Base-by-base conservation (phyloP, 2,113 vertebrate genomes). In the Cettia cetti region DNA sequence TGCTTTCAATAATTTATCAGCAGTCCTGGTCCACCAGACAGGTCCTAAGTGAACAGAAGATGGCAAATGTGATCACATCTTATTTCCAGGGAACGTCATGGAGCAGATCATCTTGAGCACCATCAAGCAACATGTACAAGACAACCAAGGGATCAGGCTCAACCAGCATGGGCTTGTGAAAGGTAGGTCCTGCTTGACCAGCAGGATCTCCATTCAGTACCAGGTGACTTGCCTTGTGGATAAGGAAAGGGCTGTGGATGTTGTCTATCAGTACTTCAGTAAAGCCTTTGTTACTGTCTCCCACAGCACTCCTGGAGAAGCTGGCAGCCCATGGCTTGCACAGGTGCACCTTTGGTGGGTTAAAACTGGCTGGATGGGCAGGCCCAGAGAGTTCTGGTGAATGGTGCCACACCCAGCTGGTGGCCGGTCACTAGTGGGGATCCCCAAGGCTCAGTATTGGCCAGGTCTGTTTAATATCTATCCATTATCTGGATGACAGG, bases 381-480 rank as follows among this genome's bases (percentile, higher is more conserved):
- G 16, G 30, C 64, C 33, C 56, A 70, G 75, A 61, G 39, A 40
- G 24, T 40, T 49, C 24, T 54, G 65, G 20, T 10, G 40, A 14
- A 6, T 40, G 74, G 40, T 30, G 49, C 49, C n/a, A 45, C 28
- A 54, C 11, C 28, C 45, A 40, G 24, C 1, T 47, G 65, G n/a
- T 10, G 20, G 28, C 9, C 0, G 4, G 40, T 40, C 40, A 54
- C n/a, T 2, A 4, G 23, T 4, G n/a, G 28, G 33, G 40, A 1
- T 47, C 47, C 27, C 30, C 64, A 54, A 9, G 23, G 56, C 39
- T 53, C 10, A 3, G 53, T 4, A 10, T 0, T 45, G 33, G 5
- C n/a, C 47, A 54, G 40, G 9, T 2, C 40, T 54, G 16, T 30
- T 78, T 47, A 14, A 17, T 40, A 11, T 37, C 8, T 39, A 11